Evolutionary conservation across 2,113 vertebrate genomes (phyloP).

Genomic region (Isurus oxyrinchus): DNA sequence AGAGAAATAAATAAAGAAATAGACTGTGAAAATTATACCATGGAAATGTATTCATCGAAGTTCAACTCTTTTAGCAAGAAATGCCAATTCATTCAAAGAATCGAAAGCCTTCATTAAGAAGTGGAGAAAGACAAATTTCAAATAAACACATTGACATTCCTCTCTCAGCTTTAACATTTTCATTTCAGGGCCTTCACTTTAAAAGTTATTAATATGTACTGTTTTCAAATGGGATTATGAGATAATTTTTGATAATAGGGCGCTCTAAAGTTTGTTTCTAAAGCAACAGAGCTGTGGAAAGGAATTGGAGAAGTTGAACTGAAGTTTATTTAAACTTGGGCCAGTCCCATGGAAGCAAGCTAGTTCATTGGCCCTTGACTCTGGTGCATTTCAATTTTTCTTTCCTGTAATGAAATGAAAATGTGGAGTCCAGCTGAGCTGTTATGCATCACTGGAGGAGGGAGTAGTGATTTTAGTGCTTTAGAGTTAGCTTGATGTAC

Average conservation of each 20-base stretch:
- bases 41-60: background rate
- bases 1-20: background rate
- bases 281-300: background rate
- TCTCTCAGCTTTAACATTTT: background rate
- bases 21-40: background rate
- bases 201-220: background rate
- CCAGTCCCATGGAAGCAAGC: background rate
- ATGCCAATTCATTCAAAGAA: background rate
- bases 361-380: background rate
- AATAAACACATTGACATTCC: background rate
- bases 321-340: background rate
- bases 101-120: background rate
- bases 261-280: background rate
- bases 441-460: background rate
- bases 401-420: conserved; percentile 6
- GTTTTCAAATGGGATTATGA: background rate
- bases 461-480: background rate
- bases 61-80: background rate
- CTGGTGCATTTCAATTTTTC: background rate
- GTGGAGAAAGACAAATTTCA: background rate
- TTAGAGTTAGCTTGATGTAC: background rate
- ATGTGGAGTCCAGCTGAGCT: background rate
- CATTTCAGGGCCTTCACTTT: background rate
- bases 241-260: background rate
- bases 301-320: background rate